phyloP scores from a whole-genome alignment of 2,797 vertebrate genomes.

The Sebastes hubbsi region DNA sequence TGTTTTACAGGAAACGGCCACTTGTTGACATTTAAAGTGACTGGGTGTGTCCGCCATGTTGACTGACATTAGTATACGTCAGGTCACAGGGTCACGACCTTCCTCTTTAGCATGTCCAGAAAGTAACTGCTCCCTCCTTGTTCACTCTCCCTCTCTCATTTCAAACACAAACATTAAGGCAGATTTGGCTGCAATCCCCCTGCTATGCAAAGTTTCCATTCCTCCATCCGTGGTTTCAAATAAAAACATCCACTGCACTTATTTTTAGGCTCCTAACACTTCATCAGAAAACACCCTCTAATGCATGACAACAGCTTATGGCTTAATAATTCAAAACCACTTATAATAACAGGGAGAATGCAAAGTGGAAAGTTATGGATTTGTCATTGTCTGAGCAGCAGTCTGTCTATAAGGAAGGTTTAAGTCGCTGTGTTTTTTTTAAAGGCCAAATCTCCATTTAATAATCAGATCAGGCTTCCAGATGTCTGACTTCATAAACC shows the following conservation, averaged over 20 bases:
- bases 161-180: constrained; percentile 39
- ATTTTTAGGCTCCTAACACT: constrained; percentile 42
- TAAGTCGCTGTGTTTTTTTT: background rate
- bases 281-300: constrained; percentile 20
- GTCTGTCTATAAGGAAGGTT: background rate
- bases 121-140: constrained; percentile 29
- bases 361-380: background rate
- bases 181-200: constrained; percentile 11
- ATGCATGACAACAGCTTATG: constrained; percentile 28
- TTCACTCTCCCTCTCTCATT: constrained; percentile 8
- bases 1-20: background rate
- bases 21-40: constrained; percentile 8
- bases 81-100: constrained; percentile 46
- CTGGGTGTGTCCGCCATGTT: constrained; percentile 31
- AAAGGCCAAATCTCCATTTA: background rate
- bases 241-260: constrained; percentile 59
- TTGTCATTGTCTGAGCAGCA: background rate
- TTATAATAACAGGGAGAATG: background rate
- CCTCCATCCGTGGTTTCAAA: constrained; percentile 46
- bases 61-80: constrained; percentile 26
- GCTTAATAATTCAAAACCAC: constrained; percentile 30
- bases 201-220: constrained; percentile 55
- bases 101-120: constrained; percentile 55
- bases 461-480: constrained; percentile 2
- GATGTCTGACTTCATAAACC: background rate